Base-by-base conservation (phyloP, 2,888 invertebrate genomes). In the Neuroscelio doddi region DNA sequence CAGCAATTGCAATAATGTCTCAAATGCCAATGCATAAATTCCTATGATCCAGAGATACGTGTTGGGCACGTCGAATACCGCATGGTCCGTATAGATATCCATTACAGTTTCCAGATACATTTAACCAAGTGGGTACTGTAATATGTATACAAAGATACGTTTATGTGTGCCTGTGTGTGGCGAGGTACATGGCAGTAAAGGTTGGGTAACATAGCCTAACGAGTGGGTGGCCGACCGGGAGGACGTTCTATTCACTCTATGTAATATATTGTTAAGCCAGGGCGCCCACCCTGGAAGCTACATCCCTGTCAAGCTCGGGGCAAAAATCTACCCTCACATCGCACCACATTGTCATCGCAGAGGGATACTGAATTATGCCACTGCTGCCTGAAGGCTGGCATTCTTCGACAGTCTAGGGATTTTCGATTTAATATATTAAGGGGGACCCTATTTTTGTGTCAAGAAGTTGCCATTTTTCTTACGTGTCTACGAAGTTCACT, bases 71-170 rank as follows among this genome's bases (percentile, higher is more conserved):
- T 56, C 56, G 61, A 56, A 56, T 42, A 56, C 61, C 61, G 65
- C 57, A 66, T 66, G 66, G 57, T 49, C 49, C 57, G 62, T 52
- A 55, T 59, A 50, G 59, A 66, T 66, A 70, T 70, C 70, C 64
- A 71, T 72, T 71, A 69, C 69, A 53, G 63, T 72, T 72, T 69
- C 71, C 68, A 66, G 71, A 65, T 68, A 69, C 72, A 66, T 70
- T 73, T 73, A 66, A 70, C 65, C 70, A 57, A 68, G 65, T 56
- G 58, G 58, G 64, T 64, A 67, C 67, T 53, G 49, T 49, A 44
- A 8, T 26, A 44, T 44, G 32, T 51, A 36, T 38, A 44, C 9
- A 47, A 50, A 36, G 51, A 42, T 46, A 9, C 26, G 14, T 30
- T 14, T 24, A 24, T 38, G 44, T 45, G 51, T 5, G 21, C 5